phyloP scores from a whole-genome alignment of 2,888 invertebrate genomes.

The Tetramorium bicarinatum region DNA sequence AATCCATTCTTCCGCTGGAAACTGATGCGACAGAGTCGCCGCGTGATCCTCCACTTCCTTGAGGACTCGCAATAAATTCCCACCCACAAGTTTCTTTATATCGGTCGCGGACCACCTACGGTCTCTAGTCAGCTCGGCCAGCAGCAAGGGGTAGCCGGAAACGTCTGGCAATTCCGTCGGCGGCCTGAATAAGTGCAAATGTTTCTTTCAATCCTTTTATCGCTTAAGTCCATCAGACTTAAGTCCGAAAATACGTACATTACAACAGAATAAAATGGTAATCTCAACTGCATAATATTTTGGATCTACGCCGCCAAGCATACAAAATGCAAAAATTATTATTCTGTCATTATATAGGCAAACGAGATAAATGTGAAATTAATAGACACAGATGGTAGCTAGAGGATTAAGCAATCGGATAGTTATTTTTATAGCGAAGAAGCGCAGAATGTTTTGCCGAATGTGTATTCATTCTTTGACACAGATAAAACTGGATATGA shows the following conservation, averaged over 20 bases:
- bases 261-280: not conserved
- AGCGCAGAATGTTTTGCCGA: not conserved
- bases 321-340: not conserved
- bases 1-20: slow-evolving; percentile 88
- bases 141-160: slow-evolving; percentile 88
- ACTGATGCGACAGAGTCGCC: slow-evolving; percentile 84
- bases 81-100: slow-evolving; percentile 88
- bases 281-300: not conserved
- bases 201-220: not conserved
- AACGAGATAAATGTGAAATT: slow-evolving; percentile 8
- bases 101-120: slow-evolving; percentile 89
- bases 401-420: not conserved
- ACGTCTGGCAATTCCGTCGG: slow-evolving; percentile 88
- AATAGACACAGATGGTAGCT: not conserved
- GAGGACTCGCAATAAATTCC: slow-evolving; percentile 88
- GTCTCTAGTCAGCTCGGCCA: slow-evolving; percentile 89
- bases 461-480: not conserved
- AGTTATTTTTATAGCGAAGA: not conserved
- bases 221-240: not conserved
- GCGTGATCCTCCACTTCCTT: slow-evolving; percentile 87
- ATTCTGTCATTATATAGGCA: not conserved
- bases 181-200: slow-evolving; percentile 82
- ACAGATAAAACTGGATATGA: not conserved
- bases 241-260: not conserved
- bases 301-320: not conserved